phyloP scores from a whole-genome alignment of 2,888 invertebrate species.

The Isoperla grammatica region DNA sequence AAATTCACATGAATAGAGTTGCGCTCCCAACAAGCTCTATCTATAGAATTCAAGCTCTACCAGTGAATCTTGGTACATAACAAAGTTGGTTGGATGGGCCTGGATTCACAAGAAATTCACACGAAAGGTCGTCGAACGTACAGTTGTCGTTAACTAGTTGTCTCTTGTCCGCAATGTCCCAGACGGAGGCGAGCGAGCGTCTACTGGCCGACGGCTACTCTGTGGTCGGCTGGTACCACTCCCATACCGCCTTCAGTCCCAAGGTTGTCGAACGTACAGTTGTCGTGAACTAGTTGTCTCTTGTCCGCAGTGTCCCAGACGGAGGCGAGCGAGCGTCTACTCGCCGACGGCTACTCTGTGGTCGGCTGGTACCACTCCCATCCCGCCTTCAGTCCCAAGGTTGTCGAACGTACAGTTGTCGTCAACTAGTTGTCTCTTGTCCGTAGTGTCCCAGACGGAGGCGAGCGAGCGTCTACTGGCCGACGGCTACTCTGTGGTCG shows the following conservation, averaged over 20 bases:
- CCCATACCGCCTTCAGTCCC: slow-evolving; percentile 65
- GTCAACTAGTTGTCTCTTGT: too few relatives aligned
- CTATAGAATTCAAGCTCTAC: too few relatives aligned
- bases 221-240: slow-evolving; percentile 72
- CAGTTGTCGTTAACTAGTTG: too few relatives aligned
- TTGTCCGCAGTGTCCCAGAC: slow-evolving; percentile 57
- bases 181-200: slow-evolving; percentile 55
- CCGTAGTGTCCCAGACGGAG: slow-evolving; percentile 56
- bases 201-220: slow-evolving; percentile 47
- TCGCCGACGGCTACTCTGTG: slow-evolving; percentile 46
- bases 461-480: slow-evolving; percentile 53
- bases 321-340: slow-evolving; percentile 53
- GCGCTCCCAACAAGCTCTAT: slow-evolving; percentile 43
- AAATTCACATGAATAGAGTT: too few relatives aligned
- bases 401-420: too few relatives aligned
- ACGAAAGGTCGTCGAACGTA: too few relatives aligned
- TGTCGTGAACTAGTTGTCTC: too few relatives aligned
- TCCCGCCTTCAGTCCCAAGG: slow-evolving; percentile 62
- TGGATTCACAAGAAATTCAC: slow-evolving; percentile 71
- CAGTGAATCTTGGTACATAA: too few relatives aligned
- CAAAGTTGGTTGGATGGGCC: slow-evolving; percentile 69
- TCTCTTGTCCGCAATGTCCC: slow-evolving; percentile 54
- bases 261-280: too few relatives aligned
- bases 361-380: slow-evolving; percentile 78
- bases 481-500: slow-evolving; percentile 51